Evolutionary conservation across 2,888 invertebrate species (phyloP), one percentile per base, ranked within the genome.

Genomic region (Melitaea athalia): DNA sequence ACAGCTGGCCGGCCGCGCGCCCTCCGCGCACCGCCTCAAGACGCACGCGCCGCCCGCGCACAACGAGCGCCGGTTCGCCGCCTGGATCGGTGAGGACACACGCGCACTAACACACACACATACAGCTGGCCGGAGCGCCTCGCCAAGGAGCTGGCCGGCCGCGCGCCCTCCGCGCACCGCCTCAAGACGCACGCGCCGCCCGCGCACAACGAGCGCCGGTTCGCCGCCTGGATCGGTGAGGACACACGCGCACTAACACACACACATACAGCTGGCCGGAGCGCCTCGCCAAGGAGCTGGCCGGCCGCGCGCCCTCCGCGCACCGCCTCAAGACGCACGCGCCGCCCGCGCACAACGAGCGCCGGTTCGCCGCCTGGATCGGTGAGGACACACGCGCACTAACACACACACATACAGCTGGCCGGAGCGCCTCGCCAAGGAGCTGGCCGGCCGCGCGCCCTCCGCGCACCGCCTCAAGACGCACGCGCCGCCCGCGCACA

Each of bases 341-440:
- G 5, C 97, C 98, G 5, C 97, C 98, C 79, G 97, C 98, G 57
- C 96, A 96, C 59, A 95, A 96, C 0, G 99, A 99, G 88, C 89
- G 99, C 59, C 93, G 99, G 67, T 99, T 99, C 91, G 99, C 99
- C 6, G 96, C 99, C 0, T 99, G 99, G 99, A 99, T 99, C 73
- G 99, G 98, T 92, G 24, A 8, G 75, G 79, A 67, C 11, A 12
- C 33, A n/a, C 55, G 5, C n/a, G 8, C 11, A 12, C 14, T n/a
- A 50, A 38, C 38, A 38, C 33, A 6, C 33, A 6, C 33, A 33
- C 33, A 33, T 6, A n/a, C 99, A 67, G 99, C 67, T 99, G 99
- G 88, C 96, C 97, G 0, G 99, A 99, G 82, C 94, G 99, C 24
- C 94, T 99, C 15, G 97, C 96, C 64, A 77, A 81, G 70, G 91